These are phyloP conservation scores for Listrodromus nycthemerus DNA, from an alignment of 2,888 invertebrate species.

Conservation along the genomic window DNA sequence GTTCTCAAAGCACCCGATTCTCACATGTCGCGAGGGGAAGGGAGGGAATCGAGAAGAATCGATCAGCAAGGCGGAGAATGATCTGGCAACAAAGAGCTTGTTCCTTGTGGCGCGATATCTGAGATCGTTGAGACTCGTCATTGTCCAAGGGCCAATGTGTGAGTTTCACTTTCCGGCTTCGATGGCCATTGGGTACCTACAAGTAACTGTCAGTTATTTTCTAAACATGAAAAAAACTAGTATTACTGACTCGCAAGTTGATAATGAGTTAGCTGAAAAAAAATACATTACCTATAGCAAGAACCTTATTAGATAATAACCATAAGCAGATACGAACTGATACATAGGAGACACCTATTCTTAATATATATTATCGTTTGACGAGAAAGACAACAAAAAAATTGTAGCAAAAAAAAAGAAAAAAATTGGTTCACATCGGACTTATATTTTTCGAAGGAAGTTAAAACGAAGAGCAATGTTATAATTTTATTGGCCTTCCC, in stretches of 20 bases:
- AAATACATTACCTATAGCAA: slow-evolving; percentile 80
- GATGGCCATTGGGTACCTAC: slow-evolving; percentile 63
- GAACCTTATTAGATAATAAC: slow-evolving; percentile 81
- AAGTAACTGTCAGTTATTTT: slow-evolving; percentile 80
- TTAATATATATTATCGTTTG: slow-evolving; percentile 80
- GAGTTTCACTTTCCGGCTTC: slow-evolving; percentile 48
- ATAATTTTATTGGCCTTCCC: slow-evolving; percentile 66
- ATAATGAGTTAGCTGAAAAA: slow-evolving; percentile 77
- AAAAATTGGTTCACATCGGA: slow-evolving; percentile 79
- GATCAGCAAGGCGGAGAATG: slow-evolving; percentile 75
- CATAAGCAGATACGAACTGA: slow-evolving; percentile 80
- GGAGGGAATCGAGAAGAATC: slow-evolving; percentile 65
- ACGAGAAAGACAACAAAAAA: slow-evolving; percentile 71
- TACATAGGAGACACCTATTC: slow-evolving; percentile 80
- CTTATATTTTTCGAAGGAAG: slow-evolving; percentile 82
- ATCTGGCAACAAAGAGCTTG: slow-evolving; percentile 75
- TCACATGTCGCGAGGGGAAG: slow-evolving; percentile 74
- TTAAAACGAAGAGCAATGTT: slow-evolving; percentile 77
- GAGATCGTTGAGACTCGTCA: slow-evolving; percentile 5
- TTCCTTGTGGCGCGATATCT: slow-evolving; percentile 44
- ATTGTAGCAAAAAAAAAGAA: slow-evolving; percentile 62
- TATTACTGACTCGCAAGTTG: slow-evolving; percentile 80
- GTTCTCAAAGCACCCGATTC: slow-evolving; percentile 78
- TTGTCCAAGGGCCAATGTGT: not conserved
- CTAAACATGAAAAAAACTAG: slow-evolving; percentile 75